phyloP scores from a whole-genome alignment of 2,113 vertebrate genomes.

The Dicrurus megarhynchus region DNA sequence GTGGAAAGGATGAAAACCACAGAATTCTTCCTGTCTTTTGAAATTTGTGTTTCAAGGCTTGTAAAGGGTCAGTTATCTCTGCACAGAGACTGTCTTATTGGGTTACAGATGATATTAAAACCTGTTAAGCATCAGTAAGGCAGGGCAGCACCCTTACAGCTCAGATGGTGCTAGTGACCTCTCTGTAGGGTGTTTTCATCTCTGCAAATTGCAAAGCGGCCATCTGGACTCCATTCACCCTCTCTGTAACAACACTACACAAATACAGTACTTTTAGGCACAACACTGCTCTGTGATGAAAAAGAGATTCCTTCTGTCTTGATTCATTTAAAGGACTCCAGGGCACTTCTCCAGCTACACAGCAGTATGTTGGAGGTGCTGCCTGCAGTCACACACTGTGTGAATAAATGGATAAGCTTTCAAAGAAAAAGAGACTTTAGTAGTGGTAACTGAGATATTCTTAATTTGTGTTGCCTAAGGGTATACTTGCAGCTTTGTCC shows the following conservation, averaged over 20 bases:
- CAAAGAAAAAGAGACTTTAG: not conserved
- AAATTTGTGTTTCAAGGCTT: not conserved
- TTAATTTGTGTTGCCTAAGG: not conserved
- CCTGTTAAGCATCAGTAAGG: not conserved
- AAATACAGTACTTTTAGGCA: not conserved
- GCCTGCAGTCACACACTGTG: not conserved
- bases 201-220: not conserved
- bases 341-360: not conserved
- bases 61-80: not conserved
- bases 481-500: not conserved
- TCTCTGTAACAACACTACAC: not conserved
- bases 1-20: not conserved
- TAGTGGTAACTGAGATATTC: not conserved
- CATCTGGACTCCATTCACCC: conserved; percentile 25
- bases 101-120: not conserved
- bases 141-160: not conserved
- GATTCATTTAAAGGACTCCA: not conserved
- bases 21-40: not conserved
- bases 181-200: not conserved
- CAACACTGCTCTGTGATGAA: not conserved
- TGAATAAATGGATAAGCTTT: not conserved
- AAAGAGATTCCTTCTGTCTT: not conserved
- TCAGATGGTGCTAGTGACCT: not conserved
- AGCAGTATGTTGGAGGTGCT: not conserved
- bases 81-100: not conserved